A percentile compares a stretch with the other conserved stretches of the same genome.
Evolutionary conservation across 1,140 invertebrate genomes (phyloP).

Genomic region (Yoshiicerus persimilis): DNA sequence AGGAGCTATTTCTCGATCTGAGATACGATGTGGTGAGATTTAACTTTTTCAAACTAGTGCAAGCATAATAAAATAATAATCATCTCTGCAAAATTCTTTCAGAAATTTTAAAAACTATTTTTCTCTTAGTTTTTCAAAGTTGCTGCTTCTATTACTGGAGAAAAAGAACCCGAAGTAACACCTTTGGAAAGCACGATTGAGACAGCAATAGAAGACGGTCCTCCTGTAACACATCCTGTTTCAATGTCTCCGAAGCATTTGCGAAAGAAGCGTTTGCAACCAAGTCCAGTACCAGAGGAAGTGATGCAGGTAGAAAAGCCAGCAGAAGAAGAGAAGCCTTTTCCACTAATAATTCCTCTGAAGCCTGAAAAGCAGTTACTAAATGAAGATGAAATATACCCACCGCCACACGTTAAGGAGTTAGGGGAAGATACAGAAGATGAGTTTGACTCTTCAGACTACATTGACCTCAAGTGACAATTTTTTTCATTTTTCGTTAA

Average conservation of each 20-base stretch:
- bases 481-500: not conserved
- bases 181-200: not conserved
- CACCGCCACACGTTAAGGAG: conserved; percentile 72
- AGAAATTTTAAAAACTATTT: not conserved
- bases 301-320: not conserved
- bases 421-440: conserved; percentile 81
- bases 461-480: conserved; percentile 9
- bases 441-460: not conserved
- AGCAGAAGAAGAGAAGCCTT: not conserved
- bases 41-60: not conserved
- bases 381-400: not conserved
- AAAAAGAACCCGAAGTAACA: not conserved
- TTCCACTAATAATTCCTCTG: not conserved
- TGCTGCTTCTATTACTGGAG: conserved; percentile 11
- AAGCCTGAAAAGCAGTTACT: not conserved
- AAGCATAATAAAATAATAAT: not conserved
- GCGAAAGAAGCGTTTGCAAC: not conserved
- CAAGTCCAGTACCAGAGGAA: not conserved
- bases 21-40: conserved; percentile 68
- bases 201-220: not conserved
- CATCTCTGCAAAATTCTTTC: not conserved
- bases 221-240: conserved; percentile 62
- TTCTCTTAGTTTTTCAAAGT: conserved; percentile 6
- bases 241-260: not conserved
- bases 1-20: conserved; percentile 90